Percentiles rank a stretch among this genome's conserved stretches.
Evolutionary conservation across 2,888 invertebrate genomes (phyloP).

Genomic region (Ophioninae sp.): DNA sequence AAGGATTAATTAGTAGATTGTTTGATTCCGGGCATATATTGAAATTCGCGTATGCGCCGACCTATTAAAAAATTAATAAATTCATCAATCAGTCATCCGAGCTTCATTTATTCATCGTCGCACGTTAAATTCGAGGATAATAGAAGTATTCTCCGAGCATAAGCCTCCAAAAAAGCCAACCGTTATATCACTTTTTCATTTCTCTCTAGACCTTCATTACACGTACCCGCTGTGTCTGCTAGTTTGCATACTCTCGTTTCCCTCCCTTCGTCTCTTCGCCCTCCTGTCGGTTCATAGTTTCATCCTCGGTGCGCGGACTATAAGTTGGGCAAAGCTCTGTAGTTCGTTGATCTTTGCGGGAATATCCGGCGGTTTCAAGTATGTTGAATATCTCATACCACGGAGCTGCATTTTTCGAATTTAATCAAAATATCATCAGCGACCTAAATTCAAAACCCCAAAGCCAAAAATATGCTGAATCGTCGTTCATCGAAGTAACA

Average conservation of each 20-base stretch:
- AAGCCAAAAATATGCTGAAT: background rate
- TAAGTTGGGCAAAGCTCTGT: background rate
- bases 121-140: background rate
- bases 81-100: background rate
- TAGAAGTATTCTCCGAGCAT: slow-evolving; percentile 8
- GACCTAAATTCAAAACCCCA: background rate
- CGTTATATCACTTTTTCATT: background rate
- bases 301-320: background rate
- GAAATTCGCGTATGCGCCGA: no score
- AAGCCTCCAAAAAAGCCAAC: slow-evolving; percentile 1
- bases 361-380: slow-evolving; percentile 1
- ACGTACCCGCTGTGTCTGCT: background rate
- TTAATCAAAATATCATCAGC: background rate
- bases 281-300: slow-evolving; percentile 13
- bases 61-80: background rate
- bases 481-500: no score
- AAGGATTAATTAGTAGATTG: no score
- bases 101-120: background rate
- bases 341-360: background rate
- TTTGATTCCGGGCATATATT: no score
- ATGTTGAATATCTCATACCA: background rate
- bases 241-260: background rate
- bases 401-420: background rate
- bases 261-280: slow-evolving; percentile 5
- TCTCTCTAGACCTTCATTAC: slow-evolving; percentile 7